Evolutionary conservation across 2,113 vertebrate species (phyloP), one percentile per base, ranked within the genome.

Genomic region (Ptilorrhoa leucosticta): DNA sequence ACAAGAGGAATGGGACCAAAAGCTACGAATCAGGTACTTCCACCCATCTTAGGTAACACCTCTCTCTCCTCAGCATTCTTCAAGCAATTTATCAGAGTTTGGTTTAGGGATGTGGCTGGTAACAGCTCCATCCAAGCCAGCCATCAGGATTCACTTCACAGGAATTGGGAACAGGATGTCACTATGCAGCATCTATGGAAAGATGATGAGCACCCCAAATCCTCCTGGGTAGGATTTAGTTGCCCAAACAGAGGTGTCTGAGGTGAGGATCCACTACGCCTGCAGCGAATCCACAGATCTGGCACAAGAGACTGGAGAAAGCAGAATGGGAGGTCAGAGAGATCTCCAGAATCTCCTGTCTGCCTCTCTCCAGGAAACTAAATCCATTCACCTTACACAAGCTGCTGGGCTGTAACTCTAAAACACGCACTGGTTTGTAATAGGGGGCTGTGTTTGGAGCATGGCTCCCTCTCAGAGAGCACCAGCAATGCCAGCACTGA

Each of bases 191-290:
- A 54, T 15, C 10, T 31, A 30, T 2, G n/a, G 56, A 60, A 53
- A 79, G 19, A 72, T 7, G 22, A 58, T 13, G 16, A 73, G 27
- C 9, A 66, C 4, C 14, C 48, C 14, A 83, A 39, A 76, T 48
- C 35, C 40, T 48, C 35, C 40, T 45, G 9, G 18, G 15, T 4
- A 63, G 33, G 15, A 70, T 24, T 71, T 31, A 68, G 20, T 0
- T 71, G 30, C 21, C 44, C 30, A 31, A 22, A 63, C 6, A 78
- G 51, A 35, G 10, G 19, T 14, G 11, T 26, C 20, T 79, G 39
- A 35, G 15, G 11, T 54, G 6, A 65, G 23, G 61, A 66, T 37
- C 26, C 27, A 58, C 0, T 0, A 7, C 2, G 71, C 13, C 44
- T 33, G 10, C 44, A 31, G 1, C 6, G 13, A 12, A 75, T 8